These are phyloP conservation scores for Epinephelus malabaricus DNA, from an alignment of 2,797 vertebrate species.

Conservation along the genomic window DNA sequence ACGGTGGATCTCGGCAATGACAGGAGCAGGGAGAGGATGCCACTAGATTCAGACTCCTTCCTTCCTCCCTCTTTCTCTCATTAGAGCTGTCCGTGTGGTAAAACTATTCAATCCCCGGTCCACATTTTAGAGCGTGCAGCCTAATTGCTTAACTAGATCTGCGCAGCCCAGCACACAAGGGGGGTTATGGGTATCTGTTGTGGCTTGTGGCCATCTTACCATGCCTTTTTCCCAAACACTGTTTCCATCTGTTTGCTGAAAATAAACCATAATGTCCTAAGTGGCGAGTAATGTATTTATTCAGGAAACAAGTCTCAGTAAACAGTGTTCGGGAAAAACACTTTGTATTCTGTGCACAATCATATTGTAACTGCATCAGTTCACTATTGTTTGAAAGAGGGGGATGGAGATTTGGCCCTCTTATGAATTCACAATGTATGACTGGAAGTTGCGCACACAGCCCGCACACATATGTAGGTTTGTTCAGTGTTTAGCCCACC, in stretches of 20 bases:
- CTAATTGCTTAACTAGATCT: slow-evolving; percentile 44
- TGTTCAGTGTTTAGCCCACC: slow-evolving; percentile 37
- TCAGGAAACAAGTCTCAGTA: slow-evolving; percentile 42
- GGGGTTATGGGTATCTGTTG: slow-evolving; percentile 27
- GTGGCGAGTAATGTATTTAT: slow-evolving; percentile 59
- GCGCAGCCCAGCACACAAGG: slow-evolving; percentile 14
- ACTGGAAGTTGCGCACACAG: slow-evolving; percentile 6
- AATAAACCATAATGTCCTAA: slow-evolving; percentile 56
- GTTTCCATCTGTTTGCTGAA: slow-evolving; percentile 56
- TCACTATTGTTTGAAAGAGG: slow-evolving; percentile 41
- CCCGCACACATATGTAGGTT: slow-evolving; percentile 7
- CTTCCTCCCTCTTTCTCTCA: slow-evolving; percentile 4
- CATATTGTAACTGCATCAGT: slow-evolving; percentile 43
- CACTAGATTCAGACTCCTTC: slow-evolving; percentile 16
- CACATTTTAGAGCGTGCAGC: slow-evolving; percentile 11
- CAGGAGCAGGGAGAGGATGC: slow-evolving; percentile 15
- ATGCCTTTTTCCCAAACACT: slow-evolving; percentile 23
- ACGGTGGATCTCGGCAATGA: neutral
- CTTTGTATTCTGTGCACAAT: slow-evolving; percentile 50
- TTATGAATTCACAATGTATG: slow-evolving; percentile 29
- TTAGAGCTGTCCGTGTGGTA: slow-evolving; percentile 25
- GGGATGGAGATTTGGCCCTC: slow-evolving; percentile 30
- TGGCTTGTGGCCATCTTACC: slow-evolving; percentile 28
- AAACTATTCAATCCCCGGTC: slow-evolving; percentile 17
- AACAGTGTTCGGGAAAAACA: slow-evolving; percentile 50